A percentile compares a stretch with the other conserved stretches of the same genome.
Conservation (phyloP, 2,888 invertebrate genomes). For the Hofmannophila pseudospretella region DNA sequence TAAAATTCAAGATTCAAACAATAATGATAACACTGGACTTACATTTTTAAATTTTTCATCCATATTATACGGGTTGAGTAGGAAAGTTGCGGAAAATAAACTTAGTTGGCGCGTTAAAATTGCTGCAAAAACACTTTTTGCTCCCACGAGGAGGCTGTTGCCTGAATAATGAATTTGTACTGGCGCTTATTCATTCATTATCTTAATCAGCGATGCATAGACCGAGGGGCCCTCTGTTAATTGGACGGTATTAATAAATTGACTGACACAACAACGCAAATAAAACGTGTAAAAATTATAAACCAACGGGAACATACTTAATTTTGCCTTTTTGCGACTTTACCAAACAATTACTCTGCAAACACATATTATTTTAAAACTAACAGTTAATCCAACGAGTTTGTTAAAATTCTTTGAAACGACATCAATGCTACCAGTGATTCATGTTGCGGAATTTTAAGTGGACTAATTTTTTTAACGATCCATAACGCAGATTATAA, state of each 20-base stretch:
- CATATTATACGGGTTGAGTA: slow-evolving; percentile 23
- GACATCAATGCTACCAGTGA: no score
- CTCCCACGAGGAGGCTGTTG: slow-evolving; percentile 15
- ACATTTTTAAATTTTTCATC: slow-evolving; percentile 31
- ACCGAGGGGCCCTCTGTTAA: slow-evolving; percentile 16
- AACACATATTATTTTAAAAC: no score
- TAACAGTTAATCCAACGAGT: no score
- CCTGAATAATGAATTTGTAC: slow-evolving; percentile 23
- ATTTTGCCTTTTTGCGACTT: background rate
- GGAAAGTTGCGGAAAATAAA: slow-evolving; percentile 21
- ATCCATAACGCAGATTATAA: no score
- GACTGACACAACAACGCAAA: slow-evolving; percentile 8
- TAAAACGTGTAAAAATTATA: slow-evolving; percentile 8
- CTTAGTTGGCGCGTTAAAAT: slow-evolving; percentile 22
- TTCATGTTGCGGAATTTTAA: no score
- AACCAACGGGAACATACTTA: background rate
- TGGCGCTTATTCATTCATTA: slow-evolving; percentile 23
- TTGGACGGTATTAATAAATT: slow-evolving; percentile 29
- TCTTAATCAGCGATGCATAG: slow-evolving; percentile 26
- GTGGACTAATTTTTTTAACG: no score
- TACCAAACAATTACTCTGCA: no score
- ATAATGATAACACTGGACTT: slow-evolving; percentile 17
- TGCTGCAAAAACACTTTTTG: slow-evolving; percentile 21
- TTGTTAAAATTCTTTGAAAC: no score
- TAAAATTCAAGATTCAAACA: background rate